Conservation (phyloP, 2,113 vertebrate species). For the Chloropsis cyanopogon region DNA sequence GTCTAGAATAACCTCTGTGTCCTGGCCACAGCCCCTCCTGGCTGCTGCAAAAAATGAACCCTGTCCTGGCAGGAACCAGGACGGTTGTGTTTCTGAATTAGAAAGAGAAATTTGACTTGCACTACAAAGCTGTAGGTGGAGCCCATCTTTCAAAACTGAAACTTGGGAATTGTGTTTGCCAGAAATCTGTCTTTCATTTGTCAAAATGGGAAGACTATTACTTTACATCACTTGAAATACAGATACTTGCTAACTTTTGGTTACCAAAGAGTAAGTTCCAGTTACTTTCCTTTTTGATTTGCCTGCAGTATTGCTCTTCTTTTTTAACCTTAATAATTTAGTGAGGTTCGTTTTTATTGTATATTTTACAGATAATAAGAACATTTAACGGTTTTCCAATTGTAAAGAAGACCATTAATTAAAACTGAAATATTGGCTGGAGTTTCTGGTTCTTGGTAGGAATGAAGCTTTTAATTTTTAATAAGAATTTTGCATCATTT, state of each 20-base stretch:
- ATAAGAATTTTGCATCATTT: slow-evolving; percentile 71
- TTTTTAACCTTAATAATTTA: slow-evolving; percentile 61
- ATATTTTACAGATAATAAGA: slow-evolving; percentile 64
- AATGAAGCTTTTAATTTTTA: slow-evolving; percentile 73
- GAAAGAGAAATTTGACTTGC: slow-evolving; percentile 68
- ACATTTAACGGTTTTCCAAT: slow-evolving; percentile 64
- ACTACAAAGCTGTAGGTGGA: slow-evolving; percentile 68
- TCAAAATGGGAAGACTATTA: slow-evolving; percentile 32
- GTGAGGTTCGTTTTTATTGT: slow-evolving; percentile 63
- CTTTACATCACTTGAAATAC: slow-evolving; percentile 71
- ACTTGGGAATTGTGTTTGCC: slow-evolving; percentile 42
- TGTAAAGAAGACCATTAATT: slow-evolving; percentile 68
- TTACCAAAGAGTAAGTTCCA: slow-evolving; percentile 86
- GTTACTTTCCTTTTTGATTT: slow-evolving; percentile 68
- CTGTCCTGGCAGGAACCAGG: not conserved
- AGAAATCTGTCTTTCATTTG: slow-evolving; percentile 56
- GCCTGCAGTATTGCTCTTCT: slow-evolving; percentile 70
- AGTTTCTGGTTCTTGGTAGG: slow-evolving; percentile 63
- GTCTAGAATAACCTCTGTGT: not conserved
- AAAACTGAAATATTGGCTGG: slow-evolving; percentile 43
- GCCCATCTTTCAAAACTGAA: slow-evolving; percentile 68
- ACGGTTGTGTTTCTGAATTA: slow-evolving; percentile 13
- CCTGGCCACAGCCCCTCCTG: not conserved
- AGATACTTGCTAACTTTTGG: slow-evolving; percentile 72
- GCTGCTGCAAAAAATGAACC: not conserved